Conservation (phyloP, 1,140 invertebrate species). For the Listronotus oregonensis region DNA sequence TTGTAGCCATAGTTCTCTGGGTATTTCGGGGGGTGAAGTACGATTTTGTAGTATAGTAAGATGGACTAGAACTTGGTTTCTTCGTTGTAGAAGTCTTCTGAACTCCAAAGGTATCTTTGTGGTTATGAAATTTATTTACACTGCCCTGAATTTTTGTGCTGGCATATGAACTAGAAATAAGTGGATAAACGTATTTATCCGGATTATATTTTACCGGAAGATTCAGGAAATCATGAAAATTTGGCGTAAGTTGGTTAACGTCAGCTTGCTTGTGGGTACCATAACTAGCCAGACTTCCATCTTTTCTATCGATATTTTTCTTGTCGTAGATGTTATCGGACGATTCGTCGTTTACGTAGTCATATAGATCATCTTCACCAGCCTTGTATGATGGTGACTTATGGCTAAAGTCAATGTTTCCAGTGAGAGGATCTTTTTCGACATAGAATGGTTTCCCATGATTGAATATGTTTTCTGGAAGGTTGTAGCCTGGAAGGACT, state of each 20-base stretch:
- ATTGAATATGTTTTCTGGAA: slow-evolving; percentile 62
- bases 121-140: slow-evolving; percentile 66
- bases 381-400: slow-evolving; percentile 58
- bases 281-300: slow-evolving; percentile 52
- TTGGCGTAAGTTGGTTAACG: slow-evolving; percentile 63
- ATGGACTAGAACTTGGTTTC: slow-evolving; percentile 53
- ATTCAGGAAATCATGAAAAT: slow-evolving; percentile 72
- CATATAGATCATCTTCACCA: slow-evolving; percentile 46
- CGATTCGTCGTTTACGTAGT: slow-evolving; percentile 46
- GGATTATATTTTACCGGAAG: slow-evolving; percentile 71
- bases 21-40: slow-evolving; percentile 42
- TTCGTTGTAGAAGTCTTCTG: slow-evolving; percentile 54
- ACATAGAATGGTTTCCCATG: slow-evolving; percentile 72
- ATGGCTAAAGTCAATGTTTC: slow-evolving; percentile 66
- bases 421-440: slow-evolving; percentile 70
- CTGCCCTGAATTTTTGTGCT: slow-evolving; percentile 75
- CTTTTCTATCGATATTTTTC: slow-evolving; percentile 56
- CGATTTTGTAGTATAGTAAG: slow-evolving; percentile 41
- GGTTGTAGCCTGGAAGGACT: slow-evolving; percentile 53
- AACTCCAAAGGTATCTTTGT: slow-evolving; percentile 59
- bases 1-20: slow-evolving; percentile 51
- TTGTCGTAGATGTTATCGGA: slow-evolving; percentile 51
- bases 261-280: slow-evolving; percentile 57
- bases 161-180: slow-evolving; percentile 74
- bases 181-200: slow-evolving; percentile 67